Conservation (phyloP, 2,113 vertebrate species). For the Argyrosomus japonicus region DNA sequence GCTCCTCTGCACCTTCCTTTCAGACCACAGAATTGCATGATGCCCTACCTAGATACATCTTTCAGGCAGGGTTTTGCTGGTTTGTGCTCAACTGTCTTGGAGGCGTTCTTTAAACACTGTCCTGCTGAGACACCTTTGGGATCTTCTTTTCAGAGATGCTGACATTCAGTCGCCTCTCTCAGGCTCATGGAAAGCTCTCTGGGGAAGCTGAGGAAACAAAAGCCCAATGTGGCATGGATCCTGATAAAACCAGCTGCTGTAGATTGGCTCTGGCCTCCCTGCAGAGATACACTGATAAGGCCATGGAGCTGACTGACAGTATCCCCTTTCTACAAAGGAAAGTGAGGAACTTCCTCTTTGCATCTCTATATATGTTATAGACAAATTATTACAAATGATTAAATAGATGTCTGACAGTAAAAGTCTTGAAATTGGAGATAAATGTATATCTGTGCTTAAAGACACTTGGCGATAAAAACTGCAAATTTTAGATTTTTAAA, state of each 20-base stretch:
- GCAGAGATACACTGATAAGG: constrained; percentile 66
- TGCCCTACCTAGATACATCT: constrained; percentile 24
- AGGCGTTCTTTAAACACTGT: constrained; percentile 49
- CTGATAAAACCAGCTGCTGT: constrained; percentile 54
- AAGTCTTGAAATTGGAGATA: neutral
- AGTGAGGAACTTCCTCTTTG: constrained; percentile 14
- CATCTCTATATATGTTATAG: neutral
- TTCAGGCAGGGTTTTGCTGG: constrained; percentile 24
- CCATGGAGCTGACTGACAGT: constrained; percentile 50
- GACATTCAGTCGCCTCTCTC: constrained; percentile 64
- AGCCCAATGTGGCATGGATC: constrained; percentile 49
- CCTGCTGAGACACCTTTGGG: constrained; percentile 60
- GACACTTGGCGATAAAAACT: too few relatives aligned
- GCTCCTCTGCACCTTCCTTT: constrained; percentile 1
- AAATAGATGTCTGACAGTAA: neutral
- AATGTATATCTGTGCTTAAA: neutral
- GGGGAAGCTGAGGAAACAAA: constrained; percentile 60
- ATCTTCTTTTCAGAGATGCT: constrained; percentile 53
- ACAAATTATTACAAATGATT: neutral
- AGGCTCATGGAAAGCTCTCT: constrained; percentile 63
- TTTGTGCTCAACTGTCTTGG: constrained; percentile 47
- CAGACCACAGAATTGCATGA: constrained; percentile 27
- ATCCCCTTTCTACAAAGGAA: constrained; percentile 20
- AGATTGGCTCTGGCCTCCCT: constrained; percentile 55
- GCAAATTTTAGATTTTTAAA: too few relatives aligned